These are phyloP conservation scores for Caenorhabditis latens DNA, from an alignment of 1,140 invertebrate genomes.

Conservation along the genomic window DNA sequence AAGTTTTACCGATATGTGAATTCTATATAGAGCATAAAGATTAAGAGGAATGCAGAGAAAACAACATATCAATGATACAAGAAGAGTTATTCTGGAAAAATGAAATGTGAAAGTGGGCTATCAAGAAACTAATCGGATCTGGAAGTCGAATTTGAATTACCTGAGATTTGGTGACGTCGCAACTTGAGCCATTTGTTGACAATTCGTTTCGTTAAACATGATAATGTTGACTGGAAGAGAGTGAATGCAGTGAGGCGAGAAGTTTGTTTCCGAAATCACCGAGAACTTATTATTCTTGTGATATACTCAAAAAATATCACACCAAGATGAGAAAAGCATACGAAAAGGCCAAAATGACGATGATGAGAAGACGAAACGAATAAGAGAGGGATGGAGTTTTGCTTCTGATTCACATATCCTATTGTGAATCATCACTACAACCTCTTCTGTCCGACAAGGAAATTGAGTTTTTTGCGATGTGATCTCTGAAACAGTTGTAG, in stretches of 20 bases:
- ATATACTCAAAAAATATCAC: not conserved
- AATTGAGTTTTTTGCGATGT: not conserved
- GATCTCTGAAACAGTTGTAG: not conserved
- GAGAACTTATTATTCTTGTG: not conserved
- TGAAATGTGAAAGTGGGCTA: not conserved
- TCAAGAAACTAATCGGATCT: not conserved
- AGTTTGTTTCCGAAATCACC: not conserved
- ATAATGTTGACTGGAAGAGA: not conserved
- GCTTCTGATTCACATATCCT: not conserved
- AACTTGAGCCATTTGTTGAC: not conserved
- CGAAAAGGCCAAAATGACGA: not conserved
- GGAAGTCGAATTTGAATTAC: not conserved
- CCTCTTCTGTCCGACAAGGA: not conserved
- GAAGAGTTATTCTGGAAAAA: not conserved
- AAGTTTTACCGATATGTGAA: not conserved
- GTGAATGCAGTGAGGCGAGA: not conserved
- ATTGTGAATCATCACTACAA: not conserved
- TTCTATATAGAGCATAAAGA: not conserved
- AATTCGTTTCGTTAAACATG: constrained; percentile 3
- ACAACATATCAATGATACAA: not conserved
- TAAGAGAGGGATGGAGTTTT: not conserved
- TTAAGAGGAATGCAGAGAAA: not conserved
- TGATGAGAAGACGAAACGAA: not conserved
- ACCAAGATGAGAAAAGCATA: not conserved
- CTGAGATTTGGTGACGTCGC: not conserved